Evolutionary conservation across 2,797 vertebrate genomes (phyloP), one percentile per base, ranked within the genome.

Genomic region (Microctenopoma lineatum): DNA sequence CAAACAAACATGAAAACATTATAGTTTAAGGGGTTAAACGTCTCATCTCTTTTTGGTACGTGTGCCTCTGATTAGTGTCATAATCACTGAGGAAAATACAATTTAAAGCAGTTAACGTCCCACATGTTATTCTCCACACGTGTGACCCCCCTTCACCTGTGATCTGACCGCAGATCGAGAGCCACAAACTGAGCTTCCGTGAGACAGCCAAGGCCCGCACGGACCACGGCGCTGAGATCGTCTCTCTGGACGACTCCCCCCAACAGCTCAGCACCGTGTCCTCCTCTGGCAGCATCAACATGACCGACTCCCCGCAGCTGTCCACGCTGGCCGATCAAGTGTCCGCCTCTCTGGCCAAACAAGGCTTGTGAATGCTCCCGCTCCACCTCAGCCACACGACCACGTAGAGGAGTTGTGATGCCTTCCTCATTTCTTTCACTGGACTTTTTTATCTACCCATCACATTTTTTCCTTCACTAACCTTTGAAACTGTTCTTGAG

Each of bases 181-280:
- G 93, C 59, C 97, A 98, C 90, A 99, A 99, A 87, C 95, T 99
- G 94, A 94, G 42, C 70, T 99, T 99, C 95, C 97, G 98, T 0
- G 98, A 99, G 95, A 90, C 95, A 0, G 98, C 98, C 90, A 97
- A 94, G 94, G 97, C 98, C 73, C 98, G 98, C 91, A 99, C 98
- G 0, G 98, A 99, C 94, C 98, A 99, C 10, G 98, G 98, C 67
- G 98, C 98, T 0, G 98, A 99, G 89, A 99, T 99, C n/a, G 88
- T 99, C 72, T 98, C 97, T 0, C 87, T 96, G 85, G 97, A 98
- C 32, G 95, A 97, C 45, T 98, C 97, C 54, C 96, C 97, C 0
- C 93, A 94, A 5, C 96, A 96, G 90, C 97, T 98, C 87, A 99
- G 97, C 95, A 97, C 97, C 15, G 95, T 99, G 77, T 98, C 97